A percentile compares a stretch with the other conserved stretches of the same genome.
Conservation (phyloP, 2,888 invertebrate genomes). For the Sipha maydis region DNA sequence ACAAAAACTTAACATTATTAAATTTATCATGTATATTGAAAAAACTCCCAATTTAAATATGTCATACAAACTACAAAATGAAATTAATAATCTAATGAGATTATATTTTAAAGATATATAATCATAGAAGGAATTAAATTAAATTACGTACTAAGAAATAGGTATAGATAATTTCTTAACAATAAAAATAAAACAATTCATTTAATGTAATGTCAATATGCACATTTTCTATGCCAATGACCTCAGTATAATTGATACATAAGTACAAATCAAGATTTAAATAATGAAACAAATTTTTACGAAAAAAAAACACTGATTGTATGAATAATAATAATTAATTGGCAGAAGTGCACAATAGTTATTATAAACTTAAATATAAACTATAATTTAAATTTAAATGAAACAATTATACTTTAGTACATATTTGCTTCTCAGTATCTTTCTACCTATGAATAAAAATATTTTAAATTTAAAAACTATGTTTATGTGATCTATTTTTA, state of each 20-base stretch:
- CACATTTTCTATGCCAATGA: neutral
- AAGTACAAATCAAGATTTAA: neutral
- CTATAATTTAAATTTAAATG: neutral
- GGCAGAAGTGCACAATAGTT: neutral
- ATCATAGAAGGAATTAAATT: too few relatives aligned
- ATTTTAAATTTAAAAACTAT: neutral
- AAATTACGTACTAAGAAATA: too few relatives aligned
- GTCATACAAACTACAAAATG: too few relatives aligned
- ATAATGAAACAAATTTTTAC: neutral
- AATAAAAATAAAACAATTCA: neutral
- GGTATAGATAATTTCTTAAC: neutral
- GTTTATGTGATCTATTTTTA: neutral
- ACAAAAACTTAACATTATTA: too few relatives aligned
- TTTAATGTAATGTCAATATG: neutral
- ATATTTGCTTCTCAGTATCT: neutral
- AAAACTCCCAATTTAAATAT: too few relatives aligned
- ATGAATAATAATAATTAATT: neutral
- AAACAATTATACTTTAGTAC: neutral
- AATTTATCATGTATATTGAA: too few relatives aligned
- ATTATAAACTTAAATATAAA: neutral
- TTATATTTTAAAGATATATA: too few relatives aligned
- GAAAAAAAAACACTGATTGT: neutral
- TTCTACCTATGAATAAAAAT: neutral
- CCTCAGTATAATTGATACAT: constrained; percentile 21
- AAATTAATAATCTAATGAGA: too few relatives aligned